A percentile compares a stretch with the other conserved stretches of the same genome.
phyloP scores from a whole-genome alignment of 2,888 invertebrate species.

The Xanthia togata region DNA sequence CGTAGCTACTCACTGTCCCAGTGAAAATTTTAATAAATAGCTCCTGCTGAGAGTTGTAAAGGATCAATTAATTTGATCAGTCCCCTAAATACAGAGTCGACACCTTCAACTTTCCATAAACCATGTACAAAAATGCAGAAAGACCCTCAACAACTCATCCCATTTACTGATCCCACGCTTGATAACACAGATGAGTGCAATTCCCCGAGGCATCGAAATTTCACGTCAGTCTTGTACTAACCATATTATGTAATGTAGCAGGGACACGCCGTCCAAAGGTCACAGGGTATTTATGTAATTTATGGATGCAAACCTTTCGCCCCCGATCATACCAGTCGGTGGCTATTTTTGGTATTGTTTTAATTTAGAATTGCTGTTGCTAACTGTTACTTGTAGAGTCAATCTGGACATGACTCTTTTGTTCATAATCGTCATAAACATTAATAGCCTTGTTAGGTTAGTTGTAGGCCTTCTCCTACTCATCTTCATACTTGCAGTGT shows the following conservation, averaged over 20 bases:
- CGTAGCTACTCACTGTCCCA: not conserved
- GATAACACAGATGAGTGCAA: slow-evolving; percentile 25
- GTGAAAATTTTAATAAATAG: not conserved
- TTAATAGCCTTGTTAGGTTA: not conserved
- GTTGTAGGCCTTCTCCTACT: not conserved
- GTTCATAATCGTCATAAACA: not conserved
- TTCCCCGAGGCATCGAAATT: slow-evolving; percentile 20
- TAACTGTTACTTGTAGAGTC: slow-evolving; percentile 1
- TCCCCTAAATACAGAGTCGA: not conserved
- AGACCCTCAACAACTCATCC: not conserved
- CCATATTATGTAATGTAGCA: slow-evolving; percentile 16
- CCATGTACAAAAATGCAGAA: slow-evolving; percentile 1
- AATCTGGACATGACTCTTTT: not conserved
- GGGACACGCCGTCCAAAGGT: slow-evolving; percentile 27
- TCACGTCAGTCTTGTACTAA: slow-evolving; percentile 6
- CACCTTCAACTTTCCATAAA: not conserved
- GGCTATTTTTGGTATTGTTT: slow-evolving; percentile 10
- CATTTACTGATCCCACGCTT: not conserved
- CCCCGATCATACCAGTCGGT: not conserved
- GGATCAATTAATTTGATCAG: not conserved
- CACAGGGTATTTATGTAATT: slow-evolving; percentile 28
- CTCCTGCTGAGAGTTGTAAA: not conserved
- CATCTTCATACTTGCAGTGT: not conserved
- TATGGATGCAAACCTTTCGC: slow-evolving; percentile 15
- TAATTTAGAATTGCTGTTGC: slow-evolving; percentile 20